Base-by-base conservation (phyloP, 1,140 invertebrate species). In the Trichonephila clavata region DNA sequence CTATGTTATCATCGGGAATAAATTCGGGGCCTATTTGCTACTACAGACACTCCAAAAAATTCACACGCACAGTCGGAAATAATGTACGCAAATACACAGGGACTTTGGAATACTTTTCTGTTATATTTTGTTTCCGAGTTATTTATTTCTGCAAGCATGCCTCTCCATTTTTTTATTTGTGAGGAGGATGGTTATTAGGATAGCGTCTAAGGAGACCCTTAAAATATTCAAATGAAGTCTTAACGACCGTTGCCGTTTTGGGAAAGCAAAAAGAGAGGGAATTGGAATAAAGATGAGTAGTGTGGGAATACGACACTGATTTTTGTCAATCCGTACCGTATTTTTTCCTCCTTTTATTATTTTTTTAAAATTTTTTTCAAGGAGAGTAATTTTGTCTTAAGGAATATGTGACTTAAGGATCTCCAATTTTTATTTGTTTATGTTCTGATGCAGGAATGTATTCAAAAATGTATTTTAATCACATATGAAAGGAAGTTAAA, bases 171-270 rank as follows among this genome's bases (percentile, higher is more conserved):
- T 24, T 50, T 50, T 80, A 39, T 80, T 80, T 43, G 77, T 20
- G 63, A n/a, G 5, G 2, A 39, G 77, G 27, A 80, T 80, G 24
- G 77, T 80, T 80, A 80, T 80, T 80, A 43, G 13, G 77, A 80
- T 32, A 20, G 24, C 32, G 27, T 21, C 21, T 43, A 18, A 32
- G 32, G 16, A 39, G 77, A 14, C 20, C 6, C 77, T 43, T 80
- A 39, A 80, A 32, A 80, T 80, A 80, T 80, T 80, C 77, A 80
- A 80, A 80, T 80, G 77, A 80, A 43, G 77, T 80, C 77, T 24
- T 80, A 80, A 80, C 27, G 77, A 80, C 77, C 24, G 21, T n/a
- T 65, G 63, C 63, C 7, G 63, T 80, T 80, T 43, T 13, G 77
- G 27, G 77, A 43, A 2, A 32, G 77, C 10, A 21, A 24, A 13